A percentile compares a stretch with the other conserved stretches of the same genome.
Evolutionary conservation across 1,140 invertebrate genomes (phyloP).

Genomic region (Drosophila pandora): DNA sequence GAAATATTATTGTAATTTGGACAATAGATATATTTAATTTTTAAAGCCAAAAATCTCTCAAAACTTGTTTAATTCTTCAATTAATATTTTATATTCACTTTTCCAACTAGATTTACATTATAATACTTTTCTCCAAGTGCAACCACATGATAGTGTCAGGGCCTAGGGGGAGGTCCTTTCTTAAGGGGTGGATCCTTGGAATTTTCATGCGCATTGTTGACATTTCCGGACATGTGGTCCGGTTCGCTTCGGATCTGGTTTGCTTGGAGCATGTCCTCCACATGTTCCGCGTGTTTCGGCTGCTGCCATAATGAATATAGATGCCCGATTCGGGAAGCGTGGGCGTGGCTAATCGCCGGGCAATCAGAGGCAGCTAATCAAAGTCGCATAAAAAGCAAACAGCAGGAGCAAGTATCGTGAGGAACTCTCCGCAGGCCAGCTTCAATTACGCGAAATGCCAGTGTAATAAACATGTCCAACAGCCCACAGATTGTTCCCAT

Average conservation of each 20-base stretch:
- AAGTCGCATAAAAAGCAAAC: conserved; percentile 63
- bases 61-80: too few relatives aligned
- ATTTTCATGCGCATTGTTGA: conserved; percentile 83
- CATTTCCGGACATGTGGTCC: conserved; percentile 78
- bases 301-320: conserved; percentile 81
- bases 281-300: conserved; percentile 26
- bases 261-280: conserved; percentile 39
- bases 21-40: neutral
- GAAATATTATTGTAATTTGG: conserved; percentile 40
- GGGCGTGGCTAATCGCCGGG: conserved; percentile 81
- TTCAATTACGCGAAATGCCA: conserved; percentile 75
- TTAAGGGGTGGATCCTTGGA: conserved; percentile 59
- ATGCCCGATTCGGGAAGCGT: conserved; percentile 64
- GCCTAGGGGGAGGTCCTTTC: conserved; percentile 23
- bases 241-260: conserved; percentile 24
- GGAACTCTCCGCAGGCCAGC: conserved; percentile 27
- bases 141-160: conserved; percentile 16
- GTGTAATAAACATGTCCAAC: conserved; percentile 80
- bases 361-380: conserved; percentile 78
- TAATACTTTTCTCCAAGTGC: conserved; percentile 15
- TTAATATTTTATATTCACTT: neutral
- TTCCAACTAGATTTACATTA: neutral
- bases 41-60: neutral
- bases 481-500: conserved; percentile 70
- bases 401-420: conserved; percentile 26